Evolutionary conservation across 2,113 vertebrate species (phyloP), one percentile per base, ranked within the genome.

Genomic region (Pterocles gutturalis): DNA sequence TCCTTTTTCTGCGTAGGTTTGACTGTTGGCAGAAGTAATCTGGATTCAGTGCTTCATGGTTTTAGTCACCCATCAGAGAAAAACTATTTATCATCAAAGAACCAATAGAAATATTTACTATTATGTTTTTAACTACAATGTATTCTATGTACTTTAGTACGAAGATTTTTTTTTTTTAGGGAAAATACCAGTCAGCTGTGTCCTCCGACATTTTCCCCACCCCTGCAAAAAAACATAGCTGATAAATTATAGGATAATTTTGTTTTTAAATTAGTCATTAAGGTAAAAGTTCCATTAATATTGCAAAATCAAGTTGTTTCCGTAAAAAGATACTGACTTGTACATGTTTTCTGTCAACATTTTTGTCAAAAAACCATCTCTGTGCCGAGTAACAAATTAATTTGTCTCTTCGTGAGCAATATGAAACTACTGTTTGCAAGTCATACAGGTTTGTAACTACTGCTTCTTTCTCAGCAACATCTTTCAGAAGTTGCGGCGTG

Each of bases 401-500:
- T 89, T 28, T 84, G 17, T 95, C 55, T 94, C 41, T 76, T 49
- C 58, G 13, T 53, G 17, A 87, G 22, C 19, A 71, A 51, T 82
- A 80, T 61, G 53, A 89, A 86, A 95, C 57, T 38, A 14, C 81
- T 88, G 5, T 55, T 94, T 82, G 51, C 26, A 80, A 82, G 85
- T 48, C 34, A 28, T 12, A 17, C 5, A 4, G 45, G 41, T 77
- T 95, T 82, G 38, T 90, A 95, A 61, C 72, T 95, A 33, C 58
- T 83, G 5, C 79, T 95, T 85, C 81, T 94, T 92, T 76, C 90
- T 65, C 62, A 66, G 62, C 64, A 67, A 14, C 70, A 64, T 97
- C 93, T 96, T 96, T 83, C 36, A 82, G 76, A 83, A 97, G 69
- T 89, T 86, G 87, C 69, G 53, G 43, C 13, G 26, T 38, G 25